Evolutionary conservation across 2,113 vertebrate genomes (phyloP), one percentile per base, ranked within the genome.

Genomic region (Nasalis larvatus): DNA sequence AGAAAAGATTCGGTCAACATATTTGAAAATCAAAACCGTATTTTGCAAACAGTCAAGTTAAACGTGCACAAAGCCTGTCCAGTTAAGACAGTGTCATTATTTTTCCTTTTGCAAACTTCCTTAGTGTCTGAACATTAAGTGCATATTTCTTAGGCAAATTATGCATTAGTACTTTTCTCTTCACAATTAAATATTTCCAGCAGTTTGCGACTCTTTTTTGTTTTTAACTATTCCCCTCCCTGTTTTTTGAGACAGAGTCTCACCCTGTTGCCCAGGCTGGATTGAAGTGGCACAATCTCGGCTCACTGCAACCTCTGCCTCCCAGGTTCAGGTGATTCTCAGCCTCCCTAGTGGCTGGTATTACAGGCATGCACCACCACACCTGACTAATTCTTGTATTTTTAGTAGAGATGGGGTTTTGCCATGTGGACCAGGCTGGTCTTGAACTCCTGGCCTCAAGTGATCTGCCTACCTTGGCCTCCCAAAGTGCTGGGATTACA

Each of bases 71-170:
- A 69, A 87, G 17, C 54, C 86, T 73, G 94, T 74, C 25, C 18
- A 45, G 37, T 25, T 68, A 82, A 92, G 68, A 60, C 18, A 86
- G 37, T 78, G 68, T 83, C 21, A 58, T 71, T 86, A 83, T 69
- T 88, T 96, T 95, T 71, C 76, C 71, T 52, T 80, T 93, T 95
- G 60, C 87, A 87, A 94, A 76, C 80, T 91, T 94, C 40, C 45
- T 69, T 74, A 71, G 18, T 58, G 10, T 94, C 58, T 71, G 42
- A 71, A 93, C 54, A 76, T 76, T 77, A 82, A 58, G 32, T 93
- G 25, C 14, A 21, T 82, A 42, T 90, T 92, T 95, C 82, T 63
- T 78, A 71, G 80, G 58, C 47, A 92, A 71, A 92, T 87, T 81
- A n/a, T 76, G 25, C 7, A 25, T 56, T 12, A 25, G 9, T 94